A percentile compares a stretch with the other conserved stretches of the same genome.
Conservation (phyloP, 2,113 vertebrate genomes). For the Xiphorhynchus elegans region DNA sequence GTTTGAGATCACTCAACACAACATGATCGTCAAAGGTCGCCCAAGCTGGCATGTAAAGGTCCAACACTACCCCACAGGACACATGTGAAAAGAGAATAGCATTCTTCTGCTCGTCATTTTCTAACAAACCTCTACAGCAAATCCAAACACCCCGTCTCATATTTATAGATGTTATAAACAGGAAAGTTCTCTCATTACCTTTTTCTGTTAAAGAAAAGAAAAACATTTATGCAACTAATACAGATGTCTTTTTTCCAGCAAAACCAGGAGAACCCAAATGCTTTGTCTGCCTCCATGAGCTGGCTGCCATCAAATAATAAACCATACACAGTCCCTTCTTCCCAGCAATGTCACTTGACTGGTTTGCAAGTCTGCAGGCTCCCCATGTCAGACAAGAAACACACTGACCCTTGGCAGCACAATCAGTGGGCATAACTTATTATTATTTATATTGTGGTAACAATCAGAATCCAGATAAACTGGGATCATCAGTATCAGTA, state of each 20-base stretch:
- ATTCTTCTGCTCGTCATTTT: background rate
- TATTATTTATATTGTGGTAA: background rate
- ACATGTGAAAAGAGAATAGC: background rate
- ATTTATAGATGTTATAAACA: constrained; percentile 67
- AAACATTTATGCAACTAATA: constrained; percentile 48
- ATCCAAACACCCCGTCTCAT: constrained; percentile 45
- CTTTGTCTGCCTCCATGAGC: background rate
- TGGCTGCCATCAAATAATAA: background rate
- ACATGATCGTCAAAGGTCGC: background rate
- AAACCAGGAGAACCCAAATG: background rate
- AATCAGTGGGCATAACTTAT: background rate
- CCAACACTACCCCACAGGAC: background rate
- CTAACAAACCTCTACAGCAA: background rate
- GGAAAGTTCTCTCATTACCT: constrained; percentile 48
- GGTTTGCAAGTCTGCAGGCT: background rate
- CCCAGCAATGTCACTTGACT: background rate
- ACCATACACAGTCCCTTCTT: background rate
- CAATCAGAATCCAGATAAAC: background rate
- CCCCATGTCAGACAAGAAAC: background rate
- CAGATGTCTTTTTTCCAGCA: constrained; percentile 35
- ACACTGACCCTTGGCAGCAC: background rate
- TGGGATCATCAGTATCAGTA: background rate
- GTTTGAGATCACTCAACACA: background rate
- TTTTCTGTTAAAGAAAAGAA: constrained; percentile 30
- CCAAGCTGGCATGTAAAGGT: background rate